phyloP scores from a whole-genome alignment of 2,113 vertebrate species.

The Irena cyanogastra region DNA sequence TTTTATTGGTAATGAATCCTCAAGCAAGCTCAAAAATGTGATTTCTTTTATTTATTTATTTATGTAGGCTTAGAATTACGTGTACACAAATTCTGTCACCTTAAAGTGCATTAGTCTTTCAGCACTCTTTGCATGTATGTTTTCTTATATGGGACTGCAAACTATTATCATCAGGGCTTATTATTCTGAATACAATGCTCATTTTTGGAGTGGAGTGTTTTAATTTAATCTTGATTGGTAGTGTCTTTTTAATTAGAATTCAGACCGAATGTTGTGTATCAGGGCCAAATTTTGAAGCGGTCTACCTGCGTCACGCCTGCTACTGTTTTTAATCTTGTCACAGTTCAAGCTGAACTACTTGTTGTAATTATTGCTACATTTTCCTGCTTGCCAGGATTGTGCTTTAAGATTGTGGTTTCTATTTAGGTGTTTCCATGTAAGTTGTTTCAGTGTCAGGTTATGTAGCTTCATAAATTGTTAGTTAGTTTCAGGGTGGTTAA shows the following conservation, averaged over 20 bases:
- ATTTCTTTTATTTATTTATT: not conserved
- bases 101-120: not conserved
- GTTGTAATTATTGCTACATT: not conserved
- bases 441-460: not conserved
- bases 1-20: not conserved
- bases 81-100: not conserved
- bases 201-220: not conserved
- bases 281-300: not conserved
- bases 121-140: not conserved
- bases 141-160: not conserved
- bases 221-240: not conserved
- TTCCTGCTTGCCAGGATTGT: not conserved
- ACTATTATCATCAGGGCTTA: not conserved
- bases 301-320: not conserved
- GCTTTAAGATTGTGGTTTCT: not conserved
- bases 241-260: not conserved
- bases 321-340: not conserved
- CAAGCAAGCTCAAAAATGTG: not conserved
- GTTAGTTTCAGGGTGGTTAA: not conserved
- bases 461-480: not conserved
- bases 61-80: slow-evolving; percentile 3
- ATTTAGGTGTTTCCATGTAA: not conserved
- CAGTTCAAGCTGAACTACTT: not conserved
- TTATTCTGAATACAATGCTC: not conserved
- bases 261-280: not conserved